Conservation (phyloP, 35 echinoderm and acorn worm genomes). For the Nesometra sesokonis region DNA sequence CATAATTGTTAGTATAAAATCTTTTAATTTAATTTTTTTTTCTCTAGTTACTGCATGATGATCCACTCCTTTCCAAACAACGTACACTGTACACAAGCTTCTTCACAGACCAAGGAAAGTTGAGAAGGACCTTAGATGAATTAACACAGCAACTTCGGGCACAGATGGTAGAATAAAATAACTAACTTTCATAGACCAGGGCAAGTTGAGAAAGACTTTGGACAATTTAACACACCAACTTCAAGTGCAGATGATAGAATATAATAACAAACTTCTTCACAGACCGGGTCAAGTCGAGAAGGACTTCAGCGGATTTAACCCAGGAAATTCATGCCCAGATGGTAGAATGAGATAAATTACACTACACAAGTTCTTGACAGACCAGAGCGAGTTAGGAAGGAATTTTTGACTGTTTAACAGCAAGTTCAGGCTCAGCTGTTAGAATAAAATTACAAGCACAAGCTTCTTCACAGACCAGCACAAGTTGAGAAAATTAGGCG, state of each 20-base stretch:
- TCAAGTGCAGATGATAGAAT: conserved; percentile 8
- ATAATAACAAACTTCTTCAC: background rate
- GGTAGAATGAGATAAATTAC: too few species aligned
- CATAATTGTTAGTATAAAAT: too few species aligned
- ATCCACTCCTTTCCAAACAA: conserved; percentile 40
- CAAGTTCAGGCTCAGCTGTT: too few species aligned
- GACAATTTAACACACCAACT: conserved; percentile 38
- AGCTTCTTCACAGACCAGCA: conserved; percentile 77
- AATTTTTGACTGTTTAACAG: too few species aligned
- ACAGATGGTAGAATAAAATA: background rate
- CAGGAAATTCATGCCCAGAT: too few species aligned
- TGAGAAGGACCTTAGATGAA: conserved; percentile 41
- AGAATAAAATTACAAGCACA: too few species aligned
- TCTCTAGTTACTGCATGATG: conserved; percentile 63
- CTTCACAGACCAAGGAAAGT: conserved; percentile 59
- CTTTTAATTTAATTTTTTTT: conserved; percentile 5
- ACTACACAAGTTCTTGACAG: too few species aligned
- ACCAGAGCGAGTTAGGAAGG: too few species aligned
- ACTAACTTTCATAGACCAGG: conserved; percentile 47
- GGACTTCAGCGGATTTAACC: background rate
- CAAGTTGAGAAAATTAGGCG: too few species aligned
- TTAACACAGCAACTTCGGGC: conserved; percentile 50
- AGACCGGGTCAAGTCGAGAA: background rate
- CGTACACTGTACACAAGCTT: conserved; percentile 69
- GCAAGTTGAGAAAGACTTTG: conserved; percentile 30